These are phyloP conservation scores for Astropecten irregularis DNA, from an alignment of 53 echinoderm and acorn worm species.

Conservation along the genomic window DNA sequence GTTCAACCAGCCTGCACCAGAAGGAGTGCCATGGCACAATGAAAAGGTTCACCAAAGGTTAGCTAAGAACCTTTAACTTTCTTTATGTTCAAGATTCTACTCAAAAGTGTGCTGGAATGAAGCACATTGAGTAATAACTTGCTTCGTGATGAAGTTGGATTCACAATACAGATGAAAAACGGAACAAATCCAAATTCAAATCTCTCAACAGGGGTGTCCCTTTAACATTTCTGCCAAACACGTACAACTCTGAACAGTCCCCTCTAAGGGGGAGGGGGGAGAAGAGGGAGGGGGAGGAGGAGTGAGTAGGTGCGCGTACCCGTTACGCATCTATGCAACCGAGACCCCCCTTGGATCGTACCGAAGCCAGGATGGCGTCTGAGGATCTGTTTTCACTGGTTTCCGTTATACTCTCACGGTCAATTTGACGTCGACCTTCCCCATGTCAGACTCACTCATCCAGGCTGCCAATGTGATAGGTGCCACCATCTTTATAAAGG, in stretches of 20 bases:
- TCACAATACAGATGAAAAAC: too few relatives aligned
- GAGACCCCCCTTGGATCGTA: background rate
- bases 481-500: background rate
- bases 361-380: constrained; percentile 36
- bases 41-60: too few relatives aligned
- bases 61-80: too few relatives aligned
- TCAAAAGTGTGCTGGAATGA: too few relatives aligned
- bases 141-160: too few relatives aligned
- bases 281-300: too few relatives aligned
- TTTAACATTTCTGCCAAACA: background rate
- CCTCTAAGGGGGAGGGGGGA: background rate
- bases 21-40: too few relatives aligned
- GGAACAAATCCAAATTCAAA: too few relatives aligned
- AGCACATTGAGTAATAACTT: too few relatives aligned
- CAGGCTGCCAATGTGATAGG: background rate
- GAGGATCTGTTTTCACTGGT: constrained; percentile 22
- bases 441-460: constrained; percentile 44
- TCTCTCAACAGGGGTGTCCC: background rate
- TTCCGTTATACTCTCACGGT: constrained; percentile 36
- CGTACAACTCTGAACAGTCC: background rate
- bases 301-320: background rate
- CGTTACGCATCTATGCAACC: constrained; percentile 9
- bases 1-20: too few relatives aligned
- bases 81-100: too few relatives aligned
- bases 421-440: constrained; percentile 49